A percentile compares a stretch with the other conserved stretches of the same genome.
Evolutionary conservation across 2,888 invertebrate genomes (phyloP).

Genomic region (Euzetes globulus): DNA sequence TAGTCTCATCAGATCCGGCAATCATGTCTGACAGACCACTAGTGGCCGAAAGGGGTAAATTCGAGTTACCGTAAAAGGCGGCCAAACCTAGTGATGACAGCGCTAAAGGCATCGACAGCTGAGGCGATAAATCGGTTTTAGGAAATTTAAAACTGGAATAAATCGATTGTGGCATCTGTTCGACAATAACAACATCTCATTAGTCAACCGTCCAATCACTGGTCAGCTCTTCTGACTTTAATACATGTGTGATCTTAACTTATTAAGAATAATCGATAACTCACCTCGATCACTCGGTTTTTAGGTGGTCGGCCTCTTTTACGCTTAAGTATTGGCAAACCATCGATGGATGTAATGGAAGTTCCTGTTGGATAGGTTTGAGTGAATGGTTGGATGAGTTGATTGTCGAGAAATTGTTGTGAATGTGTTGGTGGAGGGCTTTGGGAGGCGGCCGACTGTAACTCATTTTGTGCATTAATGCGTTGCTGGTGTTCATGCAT

Average conservation of each 20-base stretch:
- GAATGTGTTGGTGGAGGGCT: slow-evolving; percentile 39
- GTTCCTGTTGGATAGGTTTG: slow-evolving; percentile 35
- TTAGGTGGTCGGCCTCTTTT: slow-evolving; percentile 94
- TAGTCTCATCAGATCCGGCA: slow-evolving; percentile 13
- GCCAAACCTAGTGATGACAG: slow-evolving; percentile 29
- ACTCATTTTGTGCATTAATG: slow-evolving; percentile 3
- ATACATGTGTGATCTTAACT: too few relatives aligned
- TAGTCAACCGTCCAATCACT: not conserved
- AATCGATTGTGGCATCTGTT: slow-evolving; percentile 72
- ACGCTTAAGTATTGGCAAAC: slow-evolving; percentile 68
- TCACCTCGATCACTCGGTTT: slow-evolving; percentile 51
- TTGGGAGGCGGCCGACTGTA: slow-evolving; percentile 4
- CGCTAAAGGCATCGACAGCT: slow-evolving; percentile 7
- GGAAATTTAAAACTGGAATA: slow-evolving; percentile 88
- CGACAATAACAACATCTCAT: not conserved
- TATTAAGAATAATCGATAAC: not conserved
- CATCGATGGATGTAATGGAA: slow-evolving; percentile 65
- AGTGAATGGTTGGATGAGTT: slow-evolving; percentile 27
- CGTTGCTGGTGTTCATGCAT: slow-evolving; percentile 58
- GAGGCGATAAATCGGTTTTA: slow-evolving; percentile 49
- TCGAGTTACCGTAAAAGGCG: slow-evolving; percentile 22
- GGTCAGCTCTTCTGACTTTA: too few relatives aligned
- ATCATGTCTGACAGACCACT: slow-evolving; percentile 20
- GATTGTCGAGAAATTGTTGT: slow-evolving; percentile 8
- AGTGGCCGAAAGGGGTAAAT: slow-evolving; percentile 21